Conservation (phyloP, 2,888 invertebrate genomes). For the Lumbricus terrestris region DNA sequence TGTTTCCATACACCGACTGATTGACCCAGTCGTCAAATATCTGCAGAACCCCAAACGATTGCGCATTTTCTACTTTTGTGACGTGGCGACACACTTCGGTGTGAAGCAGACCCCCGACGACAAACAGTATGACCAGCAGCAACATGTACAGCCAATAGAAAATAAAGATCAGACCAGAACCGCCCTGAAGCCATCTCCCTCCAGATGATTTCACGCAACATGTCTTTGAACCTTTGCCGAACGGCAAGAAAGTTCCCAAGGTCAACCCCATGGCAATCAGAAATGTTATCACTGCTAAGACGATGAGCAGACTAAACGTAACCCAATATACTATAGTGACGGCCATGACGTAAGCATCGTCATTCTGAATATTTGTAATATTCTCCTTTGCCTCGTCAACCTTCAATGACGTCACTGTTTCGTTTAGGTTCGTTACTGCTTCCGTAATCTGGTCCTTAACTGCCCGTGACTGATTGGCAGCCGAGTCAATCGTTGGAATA, state of each 20-base stretch:
- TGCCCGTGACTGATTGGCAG: not conserved
- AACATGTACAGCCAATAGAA: slow-evolving; percentile 8
- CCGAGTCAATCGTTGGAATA: not conserved
- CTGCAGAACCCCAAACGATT: not conserved
- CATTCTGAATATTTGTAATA: not conserved
- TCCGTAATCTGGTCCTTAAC: not conserved
- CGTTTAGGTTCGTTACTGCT: not conserved
- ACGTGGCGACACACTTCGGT: not conserved
- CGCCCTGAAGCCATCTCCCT: not conserved
- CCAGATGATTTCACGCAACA: not conserved
- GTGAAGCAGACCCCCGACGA: not conserved
- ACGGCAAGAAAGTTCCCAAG: not conserved
- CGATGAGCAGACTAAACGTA: not conserved
- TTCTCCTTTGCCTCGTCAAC: not conserved
- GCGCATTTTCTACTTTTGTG: not conserved
- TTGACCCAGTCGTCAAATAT: slow-evolving; percentile 5
- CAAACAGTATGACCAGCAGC: not conserved
- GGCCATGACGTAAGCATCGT: not conserved
- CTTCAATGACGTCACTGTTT: not conserved
- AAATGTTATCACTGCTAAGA: not conserved
- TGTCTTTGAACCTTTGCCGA: not conserved
- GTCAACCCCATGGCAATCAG: not conserved
- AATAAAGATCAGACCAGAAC: not conserved
- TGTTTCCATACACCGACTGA: not conserved
- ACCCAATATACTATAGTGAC: not conserved